Evolutionary conservation across 64 coral and sea anemone species (phyloP).

Genomic region (Pachyseris speciosa): DNA sequence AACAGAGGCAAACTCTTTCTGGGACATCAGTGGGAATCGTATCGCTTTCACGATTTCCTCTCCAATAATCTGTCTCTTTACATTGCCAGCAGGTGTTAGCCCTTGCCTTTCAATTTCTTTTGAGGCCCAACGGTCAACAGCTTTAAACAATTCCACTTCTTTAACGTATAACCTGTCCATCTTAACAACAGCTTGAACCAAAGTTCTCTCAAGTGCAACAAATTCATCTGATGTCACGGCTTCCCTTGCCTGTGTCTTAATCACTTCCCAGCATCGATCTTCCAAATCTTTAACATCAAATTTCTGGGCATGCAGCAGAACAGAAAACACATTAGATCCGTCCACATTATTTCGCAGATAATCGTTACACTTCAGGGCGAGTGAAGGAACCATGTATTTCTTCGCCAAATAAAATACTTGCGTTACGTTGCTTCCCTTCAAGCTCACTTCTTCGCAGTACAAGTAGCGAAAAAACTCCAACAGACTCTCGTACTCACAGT

Average conservation of each 20-base stretch:
- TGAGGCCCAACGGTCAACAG: slow-evolving; percentile 24
- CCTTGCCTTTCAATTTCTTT: not conserved
- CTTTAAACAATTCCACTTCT: too few relatives aligned
- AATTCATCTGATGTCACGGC: too few relatives aligned
- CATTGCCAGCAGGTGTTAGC: not conserved
- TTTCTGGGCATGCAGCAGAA: too few relatives aligned
- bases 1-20: slow-evolving; percentile 19
- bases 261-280: too few relatives aligned
- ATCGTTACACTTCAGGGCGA: slow-evolving; percentile 30
- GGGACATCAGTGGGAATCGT: too few relatives aligned
- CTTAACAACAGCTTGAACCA: too few relatives aligned
- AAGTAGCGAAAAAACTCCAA: slow-evolving; percentile 48
- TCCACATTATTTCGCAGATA: slow-evolving; percentile 22
- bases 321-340: slow-evolving; percentile 35
- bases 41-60: too few relatives aligned
- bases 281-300: too few relatives aligned
- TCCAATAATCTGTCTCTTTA: slow-evolving; percentile 34
- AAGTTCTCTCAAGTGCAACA: too few relatives aligned
- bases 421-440: slow-evolving; percentile 43
- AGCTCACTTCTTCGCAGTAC: not conserved
- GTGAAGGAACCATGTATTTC: slow-evolving; percentile 61
- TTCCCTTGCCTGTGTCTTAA: too few relatives aligned
- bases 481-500: too few relatives aligned
- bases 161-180: too few relatives aligned
- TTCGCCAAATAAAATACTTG: slow-evolving; percentile 62